Evolutionary conservation across 2,797 vertebrate species (phyloP), one percentile per base, ranked within the genome.

Genomic region (Novumbra hubbsi): DNA sequence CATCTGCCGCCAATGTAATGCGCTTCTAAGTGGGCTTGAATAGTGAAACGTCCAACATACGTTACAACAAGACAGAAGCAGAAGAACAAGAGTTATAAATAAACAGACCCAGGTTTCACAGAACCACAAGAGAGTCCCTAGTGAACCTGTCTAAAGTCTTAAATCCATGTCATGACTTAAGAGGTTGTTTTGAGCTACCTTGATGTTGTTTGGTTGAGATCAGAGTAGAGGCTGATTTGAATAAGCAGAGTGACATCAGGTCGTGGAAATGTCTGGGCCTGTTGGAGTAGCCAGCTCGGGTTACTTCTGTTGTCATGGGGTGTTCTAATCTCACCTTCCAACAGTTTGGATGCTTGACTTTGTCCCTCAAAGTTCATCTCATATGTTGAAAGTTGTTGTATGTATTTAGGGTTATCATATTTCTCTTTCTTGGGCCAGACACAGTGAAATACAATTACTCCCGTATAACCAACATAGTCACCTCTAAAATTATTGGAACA

Each of bases 181-280:
- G 55, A 68, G n/a, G 38, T 24, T 17, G 66, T 24, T 45, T 15
- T 2, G n/a, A n/a, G 30, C 38, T 21, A 11, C 38, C 8, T 45
- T 11, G 15, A n/a, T 68, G n/a, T 45, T 68, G 9, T 45, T 45
- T 5, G 34, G 15, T 5, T 41, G 49, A 28, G 16, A 41, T 24
- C 55, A 30, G 14, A 27, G 34, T 32, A n/a, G 57, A 71, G 66
- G 30, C 24, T 76, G n/a, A 74, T 73, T 77, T 77, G 77, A 62
- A 72, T 75, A 70, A 32, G 73, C 30, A 71, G 67, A 48, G 70
- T 41, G 69, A 32, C 62, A 64, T 75, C 75, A 57, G 55, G 63
- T 17, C 68, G 64, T 73, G 73, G 68, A 73, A 75, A 75, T 75
- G 60, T 75, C 45, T 72, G 57, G 21, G 74, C 75, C 70, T 79